A percentile compares a stretch with the other conserved stretches of the same genome.
Conservation (phyloP, 2,797 vertebrate species). For the Tauraco hartlaubi region DNA sequence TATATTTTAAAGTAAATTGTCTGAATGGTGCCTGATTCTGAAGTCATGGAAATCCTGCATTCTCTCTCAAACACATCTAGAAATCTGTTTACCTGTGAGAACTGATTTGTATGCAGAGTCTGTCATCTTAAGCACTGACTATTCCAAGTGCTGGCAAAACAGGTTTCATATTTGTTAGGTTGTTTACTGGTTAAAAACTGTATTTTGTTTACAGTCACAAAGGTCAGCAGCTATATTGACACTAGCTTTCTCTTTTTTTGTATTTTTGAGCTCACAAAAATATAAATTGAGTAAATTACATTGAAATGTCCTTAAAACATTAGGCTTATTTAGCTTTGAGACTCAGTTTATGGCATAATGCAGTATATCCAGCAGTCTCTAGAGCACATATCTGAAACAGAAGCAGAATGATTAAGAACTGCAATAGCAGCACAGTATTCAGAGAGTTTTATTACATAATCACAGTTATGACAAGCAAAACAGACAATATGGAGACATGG, state of each 20-base stretch:
- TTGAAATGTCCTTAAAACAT: conserved; percentile 43
- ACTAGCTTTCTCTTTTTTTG: conserved; percentile 4
- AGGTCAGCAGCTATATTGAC: conserved; percentile 58
- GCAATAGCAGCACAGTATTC: conserved; percentile 59
- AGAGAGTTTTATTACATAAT: conserved; percentile 60
- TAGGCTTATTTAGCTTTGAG: conserved; percentile 57
- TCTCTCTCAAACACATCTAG: background rate
- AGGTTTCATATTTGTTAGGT: conserved; percentile 50
- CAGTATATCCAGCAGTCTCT: conserved; percentile 37
- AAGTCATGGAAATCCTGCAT: background rate
- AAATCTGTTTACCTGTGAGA: background rate
- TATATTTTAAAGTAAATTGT: background rate
- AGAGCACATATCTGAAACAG: conserved; percentile 63
- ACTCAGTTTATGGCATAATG: conserved; percentile 53
- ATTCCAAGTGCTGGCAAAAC: conserved; percentile 34
- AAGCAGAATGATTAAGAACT: conserved; percentile 74
- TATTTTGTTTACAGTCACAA: conserved; percentile 58
- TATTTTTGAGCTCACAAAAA: conserved; percentile 49
- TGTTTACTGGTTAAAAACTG: conserved; percentile 66
- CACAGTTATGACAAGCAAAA: conserved; percentile 41
- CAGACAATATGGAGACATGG: conserved; percentile 32
- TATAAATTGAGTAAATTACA: conserved; percentile 47
- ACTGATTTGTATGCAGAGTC: conserved; percentile 44
- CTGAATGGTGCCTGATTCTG: background rate
- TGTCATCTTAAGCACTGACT: conserved; percentile 31